Conservation (phyloP, 2,888 invertebrate genomes). For the Eutolmus rufibarbis region DNA sequence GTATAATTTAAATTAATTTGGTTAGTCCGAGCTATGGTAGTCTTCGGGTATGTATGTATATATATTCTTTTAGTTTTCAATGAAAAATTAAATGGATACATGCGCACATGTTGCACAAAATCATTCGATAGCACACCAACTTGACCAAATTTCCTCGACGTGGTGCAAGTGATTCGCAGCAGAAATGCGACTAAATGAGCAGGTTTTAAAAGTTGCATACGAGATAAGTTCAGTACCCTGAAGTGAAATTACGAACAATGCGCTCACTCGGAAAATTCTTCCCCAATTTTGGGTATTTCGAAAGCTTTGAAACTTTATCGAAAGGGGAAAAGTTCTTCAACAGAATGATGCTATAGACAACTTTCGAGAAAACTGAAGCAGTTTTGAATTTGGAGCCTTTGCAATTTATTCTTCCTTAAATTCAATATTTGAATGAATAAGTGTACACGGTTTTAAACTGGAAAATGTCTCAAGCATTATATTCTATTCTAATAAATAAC, state of each 20-base stretch:
- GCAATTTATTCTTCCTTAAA: too few relatives aligned
- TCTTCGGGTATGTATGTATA: background rate
- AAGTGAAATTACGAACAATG: background rate
- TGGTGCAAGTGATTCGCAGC: background rate
- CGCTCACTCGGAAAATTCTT: slow-evolving; percentile 4
- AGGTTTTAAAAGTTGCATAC: background rate
- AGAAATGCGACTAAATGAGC: slow-evolving; percentile 19
- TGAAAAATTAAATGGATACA: slow-evolving; percentile 18
- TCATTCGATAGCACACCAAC: background rate
- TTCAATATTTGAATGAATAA: too few relatives aligned
- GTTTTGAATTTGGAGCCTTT: background rate
- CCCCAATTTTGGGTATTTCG: background rate
- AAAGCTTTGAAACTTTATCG: slow-evolving; percentile 2
- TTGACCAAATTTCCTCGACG: background rate
- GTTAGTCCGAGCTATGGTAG: background rate
- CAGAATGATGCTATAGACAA: background rate
- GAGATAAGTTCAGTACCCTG: background rate
- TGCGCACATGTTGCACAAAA: slow-evolving; percentile 27
- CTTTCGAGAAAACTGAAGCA: background rate
- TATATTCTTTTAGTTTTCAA: background rate
- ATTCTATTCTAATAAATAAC: too few relatives aligned
- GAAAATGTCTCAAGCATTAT: too few relatives aligned
- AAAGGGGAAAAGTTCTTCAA: background rate
- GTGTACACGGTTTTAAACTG: too few relatives aligned
- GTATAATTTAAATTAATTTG: background rate